Conservation (phyloP, 2,797 vertebrate species). For the Pangasius larnaudii region DNA sequence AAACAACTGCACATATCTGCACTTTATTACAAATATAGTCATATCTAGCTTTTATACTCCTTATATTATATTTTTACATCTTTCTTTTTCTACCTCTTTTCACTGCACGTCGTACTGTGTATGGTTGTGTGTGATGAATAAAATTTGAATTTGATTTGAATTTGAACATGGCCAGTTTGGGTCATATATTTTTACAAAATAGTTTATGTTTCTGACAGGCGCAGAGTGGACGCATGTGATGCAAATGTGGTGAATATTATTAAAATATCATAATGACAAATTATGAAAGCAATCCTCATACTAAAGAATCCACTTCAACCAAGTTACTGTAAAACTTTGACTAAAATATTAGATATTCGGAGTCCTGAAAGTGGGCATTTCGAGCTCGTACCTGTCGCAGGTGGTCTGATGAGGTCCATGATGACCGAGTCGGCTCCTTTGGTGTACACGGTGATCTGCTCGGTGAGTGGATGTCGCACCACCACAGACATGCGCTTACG, state of each 20-base stretch:
- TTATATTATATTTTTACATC: no score
- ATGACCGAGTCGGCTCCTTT: slow-evolving; percentile 95
- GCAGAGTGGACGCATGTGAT: neutral
- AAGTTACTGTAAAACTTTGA: neutral
- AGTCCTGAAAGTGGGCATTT: neutral
- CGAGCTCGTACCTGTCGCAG: slow-evolving; percentile 81
- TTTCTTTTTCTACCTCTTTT: no score
- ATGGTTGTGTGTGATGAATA: no score
- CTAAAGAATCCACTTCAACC: neutral
- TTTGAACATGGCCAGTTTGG: neutral
- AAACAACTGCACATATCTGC: no score
- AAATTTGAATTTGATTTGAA: neutral
- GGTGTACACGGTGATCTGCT: slow-evolving; percentile 94
- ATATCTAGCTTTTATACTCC: no score
- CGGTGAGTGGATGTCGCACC: slow-evolving; percentile 90
- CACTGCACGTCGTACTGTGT: no score
- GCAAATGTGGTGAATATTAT: neutral
- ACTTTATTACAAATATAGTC: no score
- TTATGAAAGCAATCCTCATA: neutral
- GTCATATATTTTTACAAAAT: neutral
- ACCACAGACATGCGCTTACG: slow-evolving; percentile 98
- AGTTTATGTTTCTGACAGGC: neutral
- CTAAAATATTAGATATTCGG: neutral
- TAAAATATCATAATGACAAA: neutral
- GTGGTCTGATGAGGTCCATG: slow-evolving; percentile 91